Conservation (phyloP, 2,113 vertebrate genomes). For the Vidua macroura region DNA sequence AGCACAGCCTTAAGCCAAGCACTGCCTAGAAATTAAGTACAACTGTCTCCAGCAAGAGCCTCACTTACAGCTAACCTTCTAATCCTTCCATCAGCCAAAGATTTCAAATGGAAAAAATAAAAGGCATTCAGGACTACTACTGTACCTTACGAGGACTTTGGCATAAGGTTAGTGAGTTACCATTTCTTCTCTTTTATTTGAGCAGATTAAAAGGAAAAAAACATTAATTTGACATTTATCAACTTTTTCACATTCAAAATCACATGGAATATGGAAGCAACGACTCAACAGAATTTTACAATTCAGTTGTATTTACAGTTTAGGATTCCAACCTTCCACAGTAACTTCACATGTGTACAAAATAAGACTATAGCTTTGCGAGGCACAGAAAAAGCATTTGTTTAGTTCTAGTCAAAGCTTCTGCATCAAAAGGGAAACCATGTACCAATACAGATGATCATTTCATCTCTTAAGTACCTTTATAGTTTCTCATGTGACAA, state of each 20-base stretch:
- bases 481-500: neutral
- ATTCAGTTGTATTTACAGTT: neutral
- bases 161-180: neutral
- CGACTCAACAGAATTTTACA: neutral
- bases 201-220: neutral
- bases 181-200: neutral
- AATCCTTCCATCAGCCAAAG: neutral
- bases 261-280: neutral
- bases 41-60: neutral
- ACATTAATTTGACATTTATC: neutral
- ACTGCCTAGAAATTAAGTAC: neutral
- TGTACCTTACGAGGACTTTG: neutral
- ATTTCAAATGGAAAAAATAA: neutral
- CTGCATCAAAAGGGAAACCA: neutral
- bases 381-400: neutral
- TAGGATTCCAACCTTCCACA: neutral
- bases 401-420: neutral
- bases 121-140: neutral
- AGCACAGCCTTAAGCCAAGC: neutral
- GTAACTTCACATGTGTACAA: neutral
- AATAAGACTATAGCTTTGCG: neutral
- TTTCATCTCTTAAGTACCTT: neutral
- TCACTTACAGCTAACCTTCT: neutral
- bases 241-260: neutral
- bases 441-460: rapidly evolving